These are phyloP conservation scores for Phrynosoma blainvillii DNA, from an alignment of 2,113 vertebrate genomes.

Conservation along the genomic window DNA sequence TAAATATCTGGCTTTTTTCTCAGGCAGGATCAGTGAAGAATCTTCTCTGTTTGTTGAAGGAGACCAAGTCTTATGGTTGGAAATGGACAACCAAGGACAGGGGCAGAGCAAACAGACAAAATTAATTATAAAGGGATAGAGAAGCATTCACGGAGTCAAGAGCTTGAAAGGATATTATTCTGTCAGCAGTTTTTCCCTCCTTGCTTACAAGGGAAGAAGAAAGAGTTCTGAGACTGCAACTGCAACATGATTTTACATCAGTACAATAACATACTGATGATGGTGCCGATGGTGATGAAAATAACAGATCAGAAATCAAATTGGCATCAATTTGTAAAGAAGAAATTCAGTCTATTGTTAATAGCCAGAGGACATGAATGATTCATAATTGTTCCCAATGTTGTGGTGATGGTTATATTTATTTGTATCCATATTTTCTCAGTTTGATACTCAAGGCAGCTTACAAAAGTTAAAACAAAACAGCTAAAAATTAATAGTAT, in stretches of 20 bases:
- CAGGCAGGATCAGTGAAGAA: background rate
- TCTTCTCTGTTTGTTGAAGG: background rate
- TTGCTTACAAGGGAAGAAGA: background rate
- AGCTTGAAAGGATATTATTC: background rate
- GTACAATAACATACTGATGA: background rate
- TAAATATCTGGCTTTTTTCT: background rate
- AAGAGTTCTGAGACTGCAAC: background rate
- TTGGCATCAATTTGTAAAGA: too few relatives aligned
- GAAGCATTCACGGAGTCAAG: background rate
- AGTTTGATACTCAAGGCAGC: too few relatives aligned
- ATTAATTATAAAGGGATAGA: too few relatives aligned
- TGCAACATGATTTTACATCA: background rate
- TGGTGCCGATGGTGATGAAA: background rate
- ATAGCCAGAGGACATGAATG: too few relatives aligned
- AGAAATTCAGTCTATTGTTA: too few relatives aligned
- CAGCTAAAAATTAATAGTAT: too few relatives aligned
- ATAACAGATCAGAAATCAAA: background rate
- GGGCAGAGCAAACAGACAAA: background rate
- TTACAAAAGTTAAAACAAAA: too few relatives aligned
- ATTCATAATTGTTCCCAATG: too few relatives aligned
- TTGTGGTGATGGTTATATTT: too few relatives aligned
- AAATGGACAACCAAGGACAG: background rate
- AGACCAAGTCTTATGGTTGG: background rate
- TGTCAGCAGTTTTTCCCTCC: background rate
- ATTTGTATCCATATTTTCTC: too few relatives aligned